Evolutionary conservation across 2,797 vertebrate genomes (phyloP).

Genomic region (Dicrostonyx torquatus): DNA sequence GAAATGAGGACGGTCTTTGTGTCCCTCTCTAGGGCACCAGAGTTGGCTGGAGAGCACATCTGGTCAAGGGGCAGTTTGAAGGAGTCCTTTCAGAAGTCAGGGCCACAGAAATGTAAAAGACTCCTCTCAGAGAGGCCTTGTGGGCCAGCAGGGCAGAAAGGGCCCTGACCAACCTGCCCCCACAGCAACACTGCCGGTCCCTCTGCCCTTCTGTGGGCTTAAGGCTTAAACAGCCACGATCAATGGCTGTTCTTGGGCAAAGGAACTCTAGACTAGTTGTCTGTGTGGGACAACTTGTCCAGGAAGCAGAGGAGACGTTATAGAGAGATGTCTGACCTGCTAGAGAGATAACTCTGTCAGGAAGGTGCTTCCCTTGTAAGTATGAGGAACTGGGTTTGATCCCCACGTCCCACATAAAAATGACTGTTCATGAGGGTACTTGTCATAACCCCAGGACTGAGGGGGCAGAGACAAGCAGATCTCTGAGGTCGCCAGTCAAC

Average conservation of each 20-base stretch:
- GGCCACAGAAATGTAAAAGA: background rate
- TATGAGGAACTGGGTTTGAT: background rate
- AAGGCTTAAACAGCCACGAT: constrained; percentile 54
- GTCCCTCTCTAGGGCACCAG: background rate
- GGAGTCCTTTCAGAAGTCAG: background rate
- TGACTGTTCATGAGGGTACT: too few species aligned
- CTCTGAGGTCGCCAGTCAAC: background rate
- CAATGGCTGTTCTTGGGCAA: constrained; percentile 54
- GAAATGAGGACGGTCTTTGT: background rate
- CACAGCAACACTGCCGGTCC: background rate
- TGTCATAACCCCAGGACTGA: background rate
- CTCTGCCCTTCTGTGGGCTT: background rate
- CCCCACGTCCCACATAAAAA: background rate
- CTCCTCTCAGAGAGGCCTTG: background rate
- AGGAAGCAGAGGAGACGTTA: background rate
- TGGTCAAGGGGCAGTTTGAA: background rate
- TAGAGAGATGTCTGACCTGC: background rate
- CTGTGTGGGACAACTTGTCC: constrained; percentile 37
- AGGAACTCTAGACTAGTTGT: constrained; percentile 53
- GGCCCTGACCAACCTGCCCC: background rate
- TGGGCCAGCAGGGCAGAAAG: constrained; percentile 5
- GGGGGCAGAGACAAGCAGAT: background rate
- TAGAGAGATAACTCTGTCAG: background rate
- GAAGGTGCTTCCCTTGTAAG: background rate
- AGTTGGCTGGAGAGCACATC: background rate